Evolutionary conservation across 92 coral and sea anemone species (phyloP).

Genomic region (Anthopleura xanthogrammica): DNA sequence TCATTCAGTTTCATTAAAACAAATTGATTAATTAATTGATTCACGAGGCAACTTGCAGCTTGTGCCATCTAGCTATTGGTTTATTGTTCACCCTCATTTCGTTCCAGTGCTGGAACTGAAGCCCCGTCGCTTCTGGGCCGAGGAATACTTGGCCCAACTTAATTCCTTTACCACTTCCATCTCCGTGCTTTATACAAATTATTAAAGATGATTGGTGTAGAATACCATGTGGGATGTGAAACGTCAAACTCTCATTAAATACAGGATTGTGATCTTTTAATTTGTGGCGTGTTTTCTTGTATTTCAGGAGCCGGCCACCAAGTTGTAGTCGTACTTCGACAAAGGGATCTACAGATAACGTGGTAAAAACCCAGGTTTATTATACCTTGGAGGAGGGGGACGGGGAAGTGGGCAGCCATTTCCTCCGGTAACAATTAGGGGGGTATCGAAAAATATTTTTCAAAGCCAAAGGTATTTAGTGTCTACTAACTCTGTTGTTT

Average conservation of each 20-base stretch:
- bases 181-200: slow-evolving; percentile 64
- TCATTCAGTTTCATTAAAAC: no score
- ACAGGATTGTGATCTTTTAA: slow-evolving; percentile 67
- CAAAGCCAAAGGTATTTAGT: no score
- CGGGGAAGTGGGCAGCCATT: no score
- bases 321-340: slow-evolving; percentile 73
- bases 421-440: no score
- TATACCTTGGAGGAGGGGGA: no score
- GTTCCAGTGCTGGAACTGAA: slow-evolving; percentile 96
- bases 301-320: slow-evolving; percentile 65
- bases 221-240: slow-evolving; percentile 79
- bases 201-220: slow-evolving; percentile 85
- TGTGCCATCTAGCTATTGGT: slow-evolving; percentile 98
- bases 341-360: slow-evolving; percentile 53
- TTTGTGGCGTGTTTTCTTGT: slow-evolving; percentile 59
- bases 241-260: slow-evolving; percentile 89
- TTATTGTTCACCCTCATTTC: slow-evolving; percentile 84
- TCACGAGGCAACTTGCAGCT: slow-evolving; percentile 34
- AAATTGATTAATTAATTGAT: not conserved
- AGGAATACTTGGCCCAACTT: slow-evolving; percentile 82
- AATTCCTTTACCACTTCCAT: slow-evolving; percentile 29
- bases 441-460: no score
- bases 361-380: not conserved
- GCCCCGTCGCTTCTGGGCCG: slow-evolving; percentile 88
- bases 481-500: no score